phyloP scores from a whole-genome alignment of 2,113 vertebrate genomes.

The Sander lucioperca region DNA sequence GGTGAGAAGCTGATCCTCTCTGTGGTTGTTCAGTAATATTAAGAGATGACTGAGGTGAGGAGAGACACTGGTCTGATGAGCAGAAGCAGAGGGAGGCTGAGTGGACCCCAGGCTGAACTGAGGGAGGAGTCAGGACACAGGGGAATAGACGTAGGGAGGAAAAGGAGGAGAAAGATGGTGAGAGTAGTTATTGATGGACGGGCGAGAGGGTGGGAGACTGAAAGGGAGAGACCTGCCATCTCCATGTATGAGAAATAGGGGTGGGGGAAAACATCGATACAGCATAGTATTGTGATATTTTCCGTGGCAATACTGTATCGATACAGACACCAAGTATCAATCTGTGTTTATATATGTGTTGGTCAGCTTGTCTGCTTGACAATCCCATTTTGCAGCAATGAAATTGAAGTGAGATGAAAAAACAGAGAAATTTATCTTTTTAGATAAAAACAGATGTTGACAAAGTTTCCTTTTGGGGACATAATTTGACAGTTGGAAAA shows the following conservation, averaged over 20 bases:
- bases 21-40: not conserved
- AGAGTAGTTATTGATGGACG: not conserved
- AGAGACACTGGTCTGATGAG: constrained; percentile 45
- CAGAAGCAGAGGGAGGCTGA: constrained; percentile 51
- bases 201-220: not conserved
- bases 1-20: constrained; percentile 13
- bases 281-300: no score
- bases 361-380: no score
- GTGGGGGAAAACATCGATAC: no score
- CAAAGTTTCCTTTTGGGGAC: no score
- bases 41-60: constrained; percentile 24
- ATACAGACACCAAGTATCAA: no score
- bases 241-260: accelerated
- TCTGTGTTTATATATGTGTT: no score
- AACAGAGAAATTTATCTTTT: no score
- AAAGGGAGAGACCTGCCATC: not conserved
- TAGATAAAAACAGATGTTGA: no score
- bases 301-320: no score
- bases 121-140: constrained; percentile 69
- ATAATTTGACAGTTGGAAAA: no score
- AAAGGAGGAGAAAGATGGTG: constrained; percentile 1
- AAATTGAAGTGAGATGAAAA: no score
- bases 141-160: constrained; percentile 26
- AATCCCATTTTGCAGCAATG: no score
- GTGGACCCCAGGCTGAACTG: constrained; percentile 29